Conservation (phyloP, 2,888 invertebrate genomes). For the Rhopalosiphum nymphaeae region DNA sequence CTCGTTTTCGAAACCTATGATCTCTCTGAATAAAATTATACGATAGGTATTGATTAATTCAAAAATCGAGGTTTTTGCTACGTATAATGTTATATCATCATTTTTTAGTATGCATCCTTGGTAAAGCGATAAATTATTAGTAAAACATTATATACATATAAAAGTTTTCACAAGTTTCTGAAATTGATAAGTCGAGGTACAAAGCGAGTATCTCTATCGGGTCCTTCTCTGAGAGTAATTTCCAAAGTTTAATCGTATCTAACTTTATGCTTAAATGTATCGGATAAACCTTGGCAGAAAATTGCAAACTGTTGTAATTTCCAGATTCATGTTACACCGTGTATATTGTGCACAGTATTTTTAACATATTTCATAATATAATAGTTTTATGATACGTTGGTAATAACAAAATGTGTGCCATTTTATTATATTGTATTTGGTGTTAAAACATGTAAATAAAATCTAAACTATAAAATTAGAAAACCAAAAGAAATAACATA, state of each 20-base stretch:
- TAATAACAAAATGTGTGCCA: not conserved
- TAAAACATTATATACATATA: not conserved
- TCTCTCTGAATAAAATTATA: not conserved
- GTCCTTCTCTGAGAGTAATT: not conserved
- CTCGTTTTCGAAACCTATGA: not conserved
- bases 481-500: not conserved
- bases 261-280: conserved; percentile 35
- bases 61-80: not conserved
- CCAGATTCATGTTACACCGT: not conserved
- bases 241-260: conserved; percentile 33
- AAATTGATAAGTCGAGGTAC: conserved; percentile 40
- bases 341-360: not conserved
- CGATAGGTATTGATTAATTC: not conserved
- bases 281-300: conserved; percentile 31
- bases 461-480: not conserved
- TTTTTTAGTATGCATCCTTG: not conserved
- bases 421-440: not conserved
- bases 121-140: conserved; percentile 19
- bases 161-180: conserved; percentile 19
- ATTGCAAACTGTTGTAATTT: conserved; percentile 38
- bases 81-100: not conserved
- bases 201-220: not conserved
- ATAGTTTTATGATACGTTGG: not conserved
- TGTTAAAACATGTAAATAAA: not conserved
- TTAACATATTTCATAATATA: not conserved